Conservation (phyloP, 2,113 vertebrate genomes). For the Hypocryptadius cinnamomeus region DNA sequence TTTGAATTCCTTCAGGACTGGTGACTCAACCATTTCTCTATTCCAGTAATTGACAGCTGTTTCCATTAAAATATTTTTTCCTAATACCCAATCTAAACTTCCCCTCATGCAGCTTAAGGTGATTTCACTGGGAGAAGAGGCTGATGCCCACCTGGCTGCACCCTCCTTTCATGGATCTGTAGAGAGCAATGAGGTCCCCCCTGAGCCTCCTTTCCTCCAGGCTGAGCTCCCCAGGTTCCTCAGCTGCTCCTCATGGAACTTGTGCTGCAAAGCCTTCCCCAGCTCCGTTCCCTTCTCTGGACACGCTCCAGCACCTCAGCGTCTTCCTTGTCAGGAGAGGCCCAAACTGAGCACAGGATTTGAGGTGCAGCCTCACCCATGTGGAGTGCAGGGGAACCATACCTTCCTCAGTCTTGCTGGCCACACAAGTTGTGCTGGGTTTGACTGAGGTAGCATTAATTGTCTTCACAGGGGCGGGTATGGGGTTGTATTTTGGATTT, state of each 20-base stretch:
- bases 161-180: not conserved
- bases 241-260: not conserved
- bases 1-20: not conserved
- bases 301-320: not conserved
- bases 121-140: not conserved
- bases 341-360: not conserved
- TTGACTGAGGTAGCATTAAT: not conserved
- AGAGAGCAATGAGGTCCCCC: not conserved
- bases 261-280: not conserved
- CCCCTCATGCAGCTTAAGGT: not conserved
- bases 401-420: not conserved
- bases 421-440: not conserved
- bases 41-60: not conserved
- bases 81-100: not conserved
- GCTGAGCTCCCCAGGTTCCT: not conserved
- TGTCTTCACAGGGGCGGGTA: accelerated
- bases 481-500: not conserved
- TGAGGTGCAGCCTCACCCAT: accelerated
- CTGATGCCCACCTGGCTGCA: not conserved
- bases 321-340: not conserved
- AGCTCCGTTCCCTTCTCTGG: not conserved
- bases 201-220: not conserved
- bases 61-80: not conserved
- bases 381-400: accelerated
- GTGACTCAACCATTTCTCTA: not conserved